Base-by-base conservation (phyloP, 2,113 vertebrate species). In the Butorides virescens region DNA sequence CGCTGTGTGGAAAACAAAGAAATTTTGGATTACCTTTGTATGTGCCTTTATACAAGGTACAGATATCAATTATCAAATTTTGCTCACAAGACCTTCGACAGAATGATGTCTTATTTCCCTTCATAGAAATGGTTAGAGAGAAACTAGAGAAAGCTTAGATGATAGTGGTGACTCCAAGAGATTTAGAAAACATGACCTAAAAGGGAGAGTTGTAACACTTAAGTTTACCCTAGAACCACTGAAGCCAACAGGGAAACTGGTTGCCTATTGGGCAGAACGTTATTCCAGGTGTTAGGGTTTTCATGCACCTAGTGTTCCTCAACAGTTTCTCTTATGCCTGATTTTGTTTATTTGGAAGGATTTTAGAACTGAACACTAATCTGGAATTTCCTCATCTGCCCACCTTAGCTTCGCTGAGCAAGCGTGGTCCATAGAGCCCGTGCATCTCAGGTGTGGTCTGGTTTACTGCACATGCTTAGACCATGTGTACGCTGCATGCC, bases 371-470 rank as follows among this genome's bases (percentile, higher is more conserved):
- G 37, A 86, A 17, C 15, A 21, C 18, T 75, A 18, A 12, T 6
- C 14, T 36, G 30, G 22, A 89, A 36, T 76, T 79, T 92, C 52
- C 46, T 56, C 27, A 17, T 37, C 30, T 82, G 47, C 22, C 32
- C 29, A 37, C n/a, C 8, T 67, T 67, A 66, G 52, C 68, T 84
- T 53, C 49, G 42, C 25, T 78, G 52, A 88, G 27, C 22, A 44
- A 61, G 11, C 14, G 14, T 62, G 36, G n/a, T 10, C 23, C 2
- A 0, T 14, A 77, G 25, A 2, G 5, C 25, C 32, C 5, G 4
- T 22, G 15, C 19, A 49, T 46, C 19, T 46, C 84, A 25, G 4
- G 13, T 46, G 30, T 70, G 46, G 20, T 89, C 62, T 67, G 39
- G 6, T 42, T 63, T 76, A 56, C 29, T 78, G 29, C 25, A 36